Percentiles rank a stretch among this genome's conserved stretches.
phyloP scores from a whole-genome alignment of 2,113 vertebrate species.

The Pygathrix nemaeus region DNA sequence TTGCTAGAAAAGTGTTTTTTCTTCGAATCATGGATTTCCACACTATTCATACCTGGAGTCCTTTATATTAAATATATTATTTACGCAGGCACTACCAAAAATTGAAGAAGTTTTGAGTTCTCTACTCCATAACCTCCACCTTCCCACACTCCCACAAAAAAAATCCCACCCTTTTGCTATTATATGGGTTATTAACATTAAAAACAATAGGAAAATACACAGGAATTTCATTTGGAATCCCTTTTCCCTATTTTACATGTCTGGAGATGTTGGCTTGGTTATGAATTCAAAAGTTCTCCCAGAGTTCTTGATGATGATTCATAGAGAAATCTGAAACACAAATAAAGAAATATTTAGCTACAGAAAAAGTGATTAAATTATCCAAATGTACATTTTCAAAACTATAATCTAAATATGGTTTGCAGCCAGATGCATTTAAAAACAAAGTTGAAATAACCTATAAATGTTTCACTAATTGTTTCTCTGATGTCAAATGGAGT shows the following conservation, averaged over 20 bases:
- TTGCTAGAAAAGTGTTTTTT: background rate
- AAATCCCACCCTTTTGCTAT: background rate
- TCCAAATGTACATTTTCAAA: background rate
- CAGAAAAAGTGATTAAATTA: background rate
- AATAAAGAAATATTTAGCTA: conserved; percentile 12
- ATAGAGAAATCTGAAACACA: conserved; percentile 88
- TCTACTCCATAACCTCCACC: background rate
- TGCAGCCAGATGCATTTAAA: background rate
- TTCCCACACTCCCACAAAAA: background rate
- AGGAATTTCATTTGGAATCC: background rate
- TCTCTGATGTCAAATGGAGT: rapidly evolving
- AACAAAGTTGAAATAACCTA: background rate
- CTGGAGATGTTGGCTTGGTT: conserved; percentile 16
- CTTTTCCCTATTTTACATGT: background rate
- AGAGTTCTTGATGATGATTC: conserved; percentile 88
- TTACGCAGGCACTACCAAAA: background rate
- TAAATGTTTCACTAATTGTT: too few relatives aligned
- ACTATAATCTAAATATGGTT: background rate
- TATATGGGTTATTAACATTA: background rate
- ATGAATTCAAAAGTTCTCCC: conserved; percentile 87
- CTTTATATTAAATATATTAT: background rate
- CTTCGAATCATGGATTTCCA: background rate
- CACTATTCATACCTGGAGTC: background rate
- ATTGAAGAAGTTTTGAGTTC: background rate
- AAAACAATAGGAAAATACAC: background rate